phyloP scores from a whole-genome alignment of 1,140 invertebrate species.

The Drosophila grimshawi region DNA sequence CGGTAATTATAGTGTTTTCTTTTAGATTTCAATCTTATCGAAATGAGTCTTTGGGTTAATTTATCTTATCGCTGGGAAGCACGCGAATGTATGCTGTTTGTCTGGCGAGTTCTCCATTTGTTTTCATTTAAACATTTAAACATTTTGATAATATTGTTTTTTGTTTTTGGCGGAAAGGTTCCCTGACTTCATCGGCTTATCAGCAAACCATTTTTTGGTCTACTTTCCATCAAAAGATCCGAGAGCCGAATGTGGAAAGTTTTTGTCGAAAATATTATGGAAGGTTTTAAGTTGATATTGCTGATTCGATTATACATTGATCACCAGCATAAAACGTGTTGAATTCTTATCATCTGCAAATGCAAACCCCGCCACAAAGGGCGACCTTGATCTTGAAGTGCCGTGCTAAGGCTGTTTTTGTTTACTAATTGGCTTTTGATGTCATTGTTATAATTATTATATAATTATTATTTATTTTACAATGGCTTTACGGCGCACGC shows the following conservation, averaged over 20 bases:
- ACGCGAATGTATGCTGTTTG: neutral
- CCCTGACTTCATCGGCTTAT: constrained; percentile 27
- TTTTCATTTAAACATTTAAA: neutral
- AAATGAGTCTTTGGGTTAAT: neutral
- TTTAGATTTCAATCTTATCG: neutral
- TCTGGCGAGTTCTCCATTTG: constrained; percentile 8
- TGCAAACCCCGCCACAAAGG: neutral
- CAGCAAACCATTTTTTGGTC: neutral
- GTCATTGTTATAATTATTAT: constrained; percentile 45
- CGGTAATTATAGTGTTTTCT: neutral
- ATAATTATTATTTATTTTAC: constrained; percentile 57
- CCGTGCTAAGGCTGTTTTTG: constrained; percentile 21
- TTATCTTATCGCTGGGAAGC: constrained; percentile 8
- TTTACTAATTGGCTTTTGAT: constrained; percentile 19
- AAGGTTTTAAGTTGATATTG: constrained; percentile 15
- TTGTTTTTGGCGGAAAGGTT: constrained; percentile 23
- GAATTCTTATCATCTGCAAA: neutral
- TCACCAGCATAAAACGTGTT: constrained; percentile 57
- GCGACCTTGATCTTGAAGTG: constrained; percentile 63
- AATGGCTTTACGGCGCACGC: constrained; percentile 47
- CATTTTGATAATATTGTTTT: neutral
- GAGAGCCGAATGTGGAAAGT: constrained; percentile 48
- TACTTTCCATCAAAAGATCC: constrained; percentile 32
- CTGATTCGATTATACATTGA: constrained; percentile 18
- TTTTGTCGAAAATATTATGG: constrained; percentile 41